Conservation (phyloP, 1,140 invertebrate genomes). For the Drosophila watanabei region DNA sequence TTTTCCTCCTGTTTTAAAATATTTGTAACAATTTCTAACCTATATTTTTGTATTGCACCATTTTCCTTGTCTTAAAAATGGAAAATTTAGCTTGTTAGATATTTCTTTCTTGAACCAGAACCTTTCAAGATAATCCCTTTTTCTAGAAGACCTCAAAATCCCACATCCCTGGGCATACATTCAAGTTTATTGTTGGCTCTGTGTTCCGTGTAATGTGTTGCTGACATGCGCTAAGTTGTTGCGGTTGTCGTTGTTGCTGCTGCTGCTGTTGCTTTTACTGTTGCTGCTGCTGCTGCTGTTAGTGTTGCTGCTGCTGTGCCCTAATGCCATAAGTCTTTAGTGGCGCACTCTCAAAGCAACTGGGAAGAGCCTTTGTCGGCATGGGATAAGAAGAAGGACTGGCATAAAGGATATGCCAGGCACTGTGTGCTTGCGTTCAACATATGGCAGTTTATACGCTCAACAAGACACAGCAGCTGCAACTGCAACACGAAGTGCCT, state of each 20-base stretch:
- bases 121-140: neutral
- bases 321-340: constrained; percentile 76
- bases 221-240: constrained; percentile 69
- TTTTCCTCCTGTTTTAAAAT: neutral
- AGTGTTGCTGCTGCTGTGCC: constrained; percentile 47
- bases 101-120: too few relatives aligned
- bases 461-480: constrained; percentile 45
- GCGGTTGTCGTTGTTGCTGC: constrained; percentile 37
- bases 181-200: constrained; percentile 33
- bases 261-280: constrained; percentile 21
- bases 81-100: neutral
- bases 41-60: neutral
- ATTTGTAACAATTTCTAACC: too few relatives aligned
- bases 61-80: neutral
- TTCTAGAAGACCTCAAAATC: neutral
- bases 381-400: constrained; percentile 18
- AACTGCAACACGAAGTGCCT: constrained; percentile 31
- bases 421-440: constrained; percentile 27
- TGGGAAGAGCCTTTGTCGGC: constrained; percentile 39
- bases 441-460: constrained; percentile 52
- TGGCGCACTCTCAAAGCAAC: constrained; percentile 48
- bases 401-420: constrained; percentile 33
- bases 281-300: neutral
- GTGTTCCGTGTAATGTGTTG: constrained; percentile 67
- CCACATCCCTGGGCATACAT: constrained; percentile 20